A percentile compares a stretch with the other conserved stretches of the same genome.
These are phyloP conservation scores for Salminus brasiliensis DNA, from an alignment of 2,113 vertebrate species.

Conservation along the genomic window DNA sequence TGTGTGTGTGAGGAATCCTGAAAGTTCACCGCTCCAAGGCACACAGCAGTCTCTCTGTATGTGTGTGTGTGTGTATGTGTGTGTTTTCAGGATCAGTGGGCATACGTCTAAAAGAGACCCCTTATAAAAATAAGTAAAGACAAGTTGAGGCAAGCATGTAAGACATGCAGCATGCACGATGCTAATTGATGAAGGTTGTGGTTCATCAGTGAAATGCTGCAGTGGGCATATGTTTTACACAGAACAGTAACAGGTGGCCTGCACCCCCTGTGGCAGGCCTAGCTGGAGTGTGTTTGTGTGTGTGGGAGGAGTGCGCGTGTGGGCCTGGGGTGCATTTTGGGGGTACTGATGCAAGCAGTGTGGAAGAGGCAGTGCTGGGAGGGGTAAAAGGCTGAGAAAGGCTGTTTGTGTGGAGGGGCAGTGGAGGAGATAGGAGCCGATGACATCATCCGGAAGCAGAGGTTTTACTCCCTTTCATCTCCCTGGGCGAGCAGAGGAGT, in stretches of 20 bases:
- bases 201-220: not conserved
- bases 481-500: constrained; percentile 21
- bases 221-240: constrained; percentile 3
- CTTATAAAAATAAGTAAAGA: too few species aligned
- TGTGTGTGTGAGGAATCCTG: constrained; percentile 4
- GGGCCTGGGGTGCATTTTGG: constrained; percentile 36
- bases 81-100: too few species aligned
- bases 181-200: too few species aligned
- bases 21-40: not conserved
- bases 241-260: constrained; percentile 38
- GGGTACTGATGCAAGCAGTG: constrained; percentile 36
- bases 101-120: too few species aligned
- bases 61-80: not conserved
- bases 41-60: not conserved
- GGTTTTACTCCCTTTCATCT: constrained; percentile 35
- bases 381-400: constrained; percentile 29
- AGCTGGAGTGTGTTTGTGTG: constrained; percentile 30
- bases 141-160: too few species aligned
- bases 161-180: too few species aligned
- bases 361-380: not conserved
- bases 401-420: constrained; percentile 14
- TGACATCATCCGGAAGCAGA: constrained; percentile 49
- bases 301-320: constrained; percentile 16
- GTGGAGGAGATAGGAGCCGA: constrained; percentile 29
- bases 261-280: not conserved